A percentile compares a stretch with the other conserved stretches of the same genome.
phyloP scores from a whole-genome alignment of 2,113 vertebrate genomes.

The Ptilonorhynchus violaceus region DNA sequence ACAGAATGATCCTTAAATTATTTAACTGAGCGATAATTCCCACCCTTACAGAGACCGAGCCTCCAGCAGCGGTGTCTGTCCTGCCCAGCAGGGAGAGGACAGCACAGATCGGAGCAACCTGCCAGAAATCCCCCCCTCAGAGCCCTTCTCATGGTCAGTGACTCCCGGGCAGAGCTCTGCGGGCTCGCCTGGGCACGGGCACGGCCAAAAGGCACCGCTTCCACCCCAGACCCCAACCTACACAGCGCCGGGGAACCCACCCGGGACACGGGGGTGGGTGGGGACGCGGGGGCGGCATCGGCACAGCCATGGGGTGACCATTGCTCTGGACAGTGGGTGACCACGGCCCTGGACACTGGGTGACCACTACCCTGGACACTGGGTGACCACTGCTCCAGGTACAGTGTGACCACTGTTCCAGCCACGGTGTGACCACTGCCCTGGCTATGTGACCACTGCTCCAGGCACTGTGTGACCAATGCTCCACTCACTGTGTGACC shows the following conservation, averaged over 20 bases:
- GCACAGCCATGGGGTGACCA: rapidly evolving
- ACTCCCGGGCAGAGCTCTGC: neutral
- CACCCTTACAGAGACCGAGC: neutral
- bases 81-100: neutral
- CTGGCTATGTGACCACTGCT: neutral
- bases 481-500: neutral
- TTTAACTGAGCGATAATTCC: neutral
- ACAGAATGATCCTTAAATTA: neutral
- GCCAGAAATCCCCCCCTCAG: rapidly evolving
- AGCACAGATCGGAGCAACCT: neutral
- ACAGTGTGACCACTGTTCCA: neutral
- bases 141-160: neutral
- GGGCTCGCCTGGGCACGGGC: neutral
- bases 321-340: neutral
- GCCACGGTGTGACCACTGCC: neutral
- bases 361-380: neutral
- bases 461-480: neutral
- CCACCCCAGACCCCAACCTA: neutral
- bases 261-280: rapidly evolving
- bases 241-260: rapidly evolving
- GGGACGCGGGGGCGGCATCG: neutral
- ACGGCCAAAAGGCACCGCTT: rapidly evolving
- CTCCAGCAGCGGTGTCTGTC: neutral
- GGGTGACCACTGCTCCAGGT: neutral
- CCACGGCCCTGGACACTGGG: rapidly evolving